Conservation (phyloP, 1,140 invertebrate species). For the Penaeus japonicus region DNA sequence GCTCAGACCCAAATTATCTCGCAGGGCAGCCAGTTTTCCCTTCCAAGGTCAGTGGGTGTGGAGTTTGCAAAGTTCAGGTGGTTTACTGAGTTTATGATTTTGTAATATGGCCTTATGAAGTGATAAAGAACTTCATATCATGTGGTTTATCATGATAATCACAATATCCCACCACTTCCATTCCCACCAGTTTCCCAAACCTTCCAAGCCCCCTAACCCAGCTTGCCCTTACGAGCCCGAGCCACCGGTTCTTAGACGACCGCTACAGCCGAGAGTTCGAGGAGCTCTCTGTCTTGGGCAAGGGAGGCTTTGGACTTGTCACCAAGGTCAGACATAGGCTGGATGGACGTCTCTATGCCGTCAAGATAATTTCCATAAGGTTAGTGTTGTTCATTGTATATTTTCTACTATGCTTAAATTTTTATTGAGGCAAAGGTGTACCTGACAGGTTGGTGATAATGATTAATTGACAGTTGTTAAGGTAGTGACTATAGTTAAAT, state of each 20-base stretch:
- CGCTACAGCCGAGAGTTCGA: constrained; percentile 24
- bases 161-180: no score
- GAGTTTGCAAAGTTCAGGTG: not conserved
- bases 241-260: not conserved
- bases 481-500: no score
- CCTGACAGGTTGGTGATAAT: no score
- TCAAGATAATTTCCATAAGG: constrained; percentile 34
- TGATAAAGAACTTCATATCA: no score
- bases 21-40: not conserved
- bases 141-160: no score
- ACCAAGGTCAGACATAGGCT: constrained; percentile 23
- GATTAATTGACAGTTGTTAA: no score
- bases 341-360: constrained; percentile 19
- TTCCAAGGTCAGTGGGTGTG: not conserved
- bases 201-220: not conserved
- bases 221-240: not conserved
- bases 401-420: not conserved
- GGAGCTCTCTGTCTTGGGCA: constrained; percentile 16
- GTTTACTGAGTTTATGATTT: not conserved
- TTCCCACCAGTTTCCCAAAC: no score
- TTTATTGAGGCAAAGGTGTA: no score
- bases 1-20: not conserved
- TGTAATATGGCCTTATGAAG: not conserved
- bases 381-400: not conserved
- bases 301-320: constrained; percentile 37